A percentile compares a stretch with the other conserved stretches of the same genome.
Evolutionary conservation across 2,113 vertebrate genomes (phyloP).

Genomic region (Pterophyllum scalare): DNA sequence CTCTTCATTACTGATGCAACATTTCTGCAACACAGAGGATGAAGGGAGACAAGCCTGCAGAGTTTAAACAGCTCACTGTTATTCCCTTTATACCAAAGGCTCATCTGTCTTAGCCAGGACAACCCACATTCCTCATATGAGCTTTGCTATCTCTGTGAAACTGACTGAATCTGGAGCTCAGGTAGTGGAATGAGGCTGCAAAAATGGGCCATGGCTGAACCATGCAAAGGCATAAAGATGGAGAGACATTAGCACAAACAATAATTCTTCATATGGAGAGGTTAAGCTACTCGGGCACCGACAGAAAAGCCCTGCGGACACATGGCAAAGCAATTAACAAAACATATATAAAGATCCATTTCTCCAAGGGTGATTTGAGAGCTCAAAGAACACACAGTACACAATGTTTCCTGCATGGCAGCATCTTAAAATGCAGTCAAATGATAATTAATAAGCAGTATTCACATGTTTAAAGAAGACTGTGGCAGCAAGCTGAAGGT

Average conservation of each 20-base stretch:
- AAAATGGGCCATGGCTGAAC: conserved; percentile 78
- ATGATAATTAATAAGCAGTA: neutral
- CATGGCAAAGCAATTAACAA: conserved; percentile 23
- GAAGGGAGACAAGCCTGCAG: conserved; percentile 33
- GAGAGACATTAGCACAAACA: conserved; percentile 19
- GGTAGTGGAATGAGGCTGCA: conserved; percentile 76
- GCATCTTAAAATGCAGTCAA: neutral
- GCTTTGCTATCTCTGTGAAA: conserved; percentile 63
- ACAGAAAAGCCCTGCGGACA: neutral
- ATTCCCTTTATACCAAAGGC: conserved; percentile 68
- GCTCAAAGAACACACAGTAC: neutral
- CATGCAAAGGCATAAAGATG: conserved; percentile 47
- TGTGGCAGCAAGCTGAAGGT: neutral
- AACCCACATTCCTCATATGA: conserved; percentile 73
- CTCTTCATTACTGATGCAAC: conserved; percentile 55
- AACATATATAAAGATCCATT: conserved; percentile 13
- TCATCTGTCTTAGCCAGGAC: conserved; percentile 76
- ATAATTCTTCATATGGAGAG: conserved; percentile 4
- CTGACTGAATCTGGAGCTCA: conserved; percentile 77
- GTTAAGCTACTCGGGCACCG: conserved; percentile 6
- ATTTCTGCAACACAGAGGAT: conserved; percentile 51
- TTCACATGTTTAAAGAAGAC: neutral
- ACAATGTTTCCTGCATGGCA: neutral
- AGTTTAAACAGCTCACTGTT: conserved; percentile 62
- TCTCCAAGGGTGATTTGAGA: neutral